These are phyloP conservation scores for Mixornis gularis DNA, from an alignment of 2,113 vertebrate genomes.

Conservation along the genomic window DNA sequence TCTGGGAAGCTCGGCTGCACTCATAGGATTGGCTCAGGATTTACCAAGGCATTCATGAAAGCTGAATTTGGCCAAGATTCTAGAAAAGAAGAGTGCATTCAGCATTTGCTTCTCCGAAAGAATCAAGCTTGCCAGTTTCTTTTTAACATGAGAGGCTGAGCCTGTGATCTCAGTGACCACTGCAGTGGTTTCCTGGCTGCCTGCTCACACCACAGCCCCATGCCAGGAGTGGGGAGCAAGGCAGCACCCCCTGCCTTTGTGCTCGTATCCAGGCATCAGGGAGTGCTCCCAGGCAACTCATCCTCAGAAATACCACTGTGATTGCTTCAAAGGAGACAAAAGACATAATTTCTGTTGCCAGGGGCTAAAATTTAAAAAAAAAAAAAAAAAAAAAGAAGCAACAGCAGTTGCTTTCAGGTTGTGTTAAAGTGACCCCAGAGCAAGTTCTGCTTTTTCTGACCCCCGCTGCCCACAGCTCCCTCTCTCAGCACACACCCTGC, in stretches of 20 bases:
- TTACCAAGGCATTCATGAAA: not conserved
- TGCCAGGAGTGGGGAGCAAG: not conserved
- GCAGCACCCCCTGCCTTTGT: not conserved
- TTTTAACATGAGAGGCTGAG: not conserved
- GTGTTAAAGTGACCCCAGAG: not conserved
- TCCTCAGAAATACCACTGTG: not conserved
- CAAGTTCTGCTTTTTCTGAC: accelerated
- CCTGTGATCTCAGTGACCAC: accelerated
- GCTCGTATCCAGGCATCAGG: not conserved
- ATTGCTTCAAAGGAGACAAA: not conserved
- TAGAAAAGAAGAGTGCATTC: not conserved
- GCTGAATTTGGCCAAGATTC: not conserved
- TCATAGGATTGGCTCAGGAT: not conserved
- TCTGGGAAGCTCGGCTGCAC: not conserved
- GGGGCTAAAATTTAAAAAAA: not conserved
- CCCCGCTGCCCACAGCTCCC: accelerated
- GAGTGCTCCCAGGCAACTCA: not conserved
- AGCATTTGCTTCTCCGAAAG: not conserved
- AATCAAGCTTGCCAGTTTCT: not conserved
- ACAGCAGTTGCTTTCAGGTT: not conserved
- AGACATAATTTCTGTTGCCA: not conserved
- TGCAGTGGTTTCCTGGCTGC: not conserved
- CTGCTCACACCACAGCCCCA: not conserved
- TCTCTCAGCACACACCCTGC: not conserved
- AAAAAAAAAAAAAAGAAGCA: not conserved